phyloP scores from a whole-genome alignment of 2,888 invertebrate genomes.

The Dastarcus helophoroides region DNA sequence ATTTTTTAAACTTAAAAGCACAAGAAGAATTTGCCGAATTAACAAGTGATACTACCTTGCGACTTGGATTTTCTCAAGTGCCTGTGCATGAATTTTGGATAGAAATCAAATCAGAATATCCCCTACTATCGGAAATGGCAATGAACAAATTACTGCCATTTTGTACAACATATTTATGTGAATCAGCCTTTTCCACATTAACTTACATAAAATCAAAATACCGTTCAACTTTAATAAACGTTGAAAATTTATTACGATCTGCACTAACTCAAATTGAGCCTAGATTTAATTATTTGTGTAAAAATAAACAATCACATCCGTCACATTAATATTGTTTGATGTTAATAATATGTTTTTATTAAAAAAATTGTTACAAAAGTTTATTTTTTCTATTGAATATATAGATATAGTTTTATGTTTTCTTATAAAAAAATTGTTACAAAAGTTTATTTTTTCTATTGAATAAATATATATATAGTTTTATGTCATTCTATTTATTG shows the following conservation, averaged over 20 bases:
- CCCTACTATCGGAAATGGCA: too few species aligned
- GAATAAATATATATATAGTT: constrained; percentile 5
- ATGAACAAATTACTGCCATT: too few species aligned
- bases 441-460: constrained; percentile 5
- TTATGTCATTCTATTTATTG: too few species aligned
- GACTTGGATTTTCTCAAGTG: too few species aligned
- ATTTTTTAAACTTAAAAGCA: too few species aligned
- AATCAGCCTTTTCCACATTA: constrained; percentile 5
- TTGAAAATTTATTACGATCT: constrained; percentile 6
- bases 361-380: constrained; percentile 6
- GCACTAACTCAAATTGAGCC: constrained; percentile 6
- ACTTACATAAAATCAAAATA: constrained; percentile 6
- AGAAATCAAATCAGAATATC: too few species aligned
- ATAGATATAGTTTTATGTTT: constrained; percentile 4
- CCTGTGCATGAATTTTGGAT: too few species aligned
- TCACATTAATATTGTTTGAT: constrained; percentile 6
- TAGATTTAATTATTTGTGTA: constrained; percentile 6
- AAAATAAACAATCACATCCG: constrained; percentile 6
- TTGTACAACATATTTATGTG: constrained; percentile 4
- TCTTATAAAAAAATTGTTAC: constrained; percentile 5
- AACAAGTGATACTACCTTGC: too few species aligned
- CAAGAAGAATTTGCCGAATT: too few species aligned
- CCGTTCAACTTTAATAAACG: constrained; percentile 6
- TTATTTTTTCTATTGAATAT: constrained; percentile 3
- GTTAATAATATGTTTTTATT: constrained; percentile 5